Conservation (phyloP, 2,113 vertebrate genomes). For the Nothobranchius kuhntae region DNA sequence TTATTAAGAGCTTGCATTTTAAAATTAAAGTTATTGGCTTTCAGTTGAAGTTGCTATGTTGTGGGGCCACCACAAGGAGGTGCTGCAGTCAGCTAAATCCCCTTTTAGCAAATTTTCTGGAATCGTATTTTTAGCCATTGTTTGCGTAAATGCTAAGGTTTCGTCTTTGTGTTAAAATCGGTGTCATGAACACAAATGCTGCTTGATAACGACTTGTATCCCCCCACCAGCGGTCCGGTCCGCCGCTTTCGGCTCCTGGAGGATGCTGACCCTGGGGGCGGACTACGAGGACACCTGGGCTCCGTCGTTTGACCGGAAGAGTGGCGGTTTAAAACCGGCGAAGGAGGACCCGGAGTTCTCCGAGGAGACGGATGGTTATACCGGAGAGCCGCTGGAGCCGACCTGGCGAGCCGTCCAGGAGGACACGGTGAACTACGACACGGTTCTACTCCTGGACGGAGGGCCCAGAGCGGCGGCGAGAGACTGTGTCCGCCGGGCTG, state of each 20-base stretch:
- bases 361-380: neutral
- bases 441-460: conserved; percentile 44
- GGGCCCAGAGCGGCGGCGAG: neutral
- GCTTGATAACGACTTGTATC: neutral
- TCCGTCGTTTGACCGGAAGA: conserved; percentile 32
- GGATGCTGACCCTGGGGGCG: conserved; percentile 76
- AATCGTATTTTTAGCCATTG: neutral
- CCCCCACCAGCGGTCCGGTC: conserved; percentile 63
- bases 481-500: conserved; percentile 32
- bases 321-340: neutral
- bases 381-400: neutral
- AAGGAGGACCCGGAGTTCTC: neutral
- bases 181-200: neutral
- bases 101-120: no score
- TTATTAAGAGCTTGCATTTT: no score
- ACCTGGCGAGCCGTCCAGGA: conserved; percentile 8
- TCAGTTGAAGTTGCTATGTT: no score
- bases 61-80: no score
- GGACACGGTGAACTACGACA: conserved; percentile 23
- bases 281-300: conserved; percentile 75
- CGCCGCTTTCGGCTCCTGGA: conserved; percentile 73
- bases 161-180: neutral
- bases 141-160: neutral
- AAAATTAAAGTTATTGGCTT: no score
- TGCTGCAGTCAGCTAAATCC: no score